phyloP scores from a whole-genome alignment of 1,140 invertebrate genomes.

The Glossosoma conforme region DNA sequence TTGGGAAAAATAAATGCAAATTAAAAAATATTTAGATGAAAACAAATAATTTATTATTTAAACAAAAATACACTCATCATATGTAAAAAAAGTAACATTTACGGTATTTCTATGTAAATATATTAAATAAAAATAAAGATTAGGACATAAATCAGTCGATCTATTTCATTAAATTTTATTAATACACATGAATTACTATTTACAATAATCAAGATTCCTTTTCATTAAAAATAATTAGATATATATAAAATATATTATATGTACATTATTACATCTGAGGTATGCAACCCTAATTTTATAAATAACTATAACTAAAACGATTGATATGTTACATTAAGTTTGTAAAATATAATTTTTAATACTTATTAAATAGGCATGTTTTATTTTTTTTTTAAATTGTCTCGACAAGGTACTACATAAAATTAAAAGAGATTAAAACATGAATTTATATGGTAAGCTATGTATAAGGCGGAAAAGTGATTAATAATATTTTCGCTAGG shows the following conservation, averaged over 20 bases:
- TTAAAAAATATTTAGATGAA: constrained; percentile 1
- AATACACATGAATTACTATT: background rate
- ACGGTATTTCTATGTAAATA: background rate
- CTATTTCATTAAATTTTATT: background rate
- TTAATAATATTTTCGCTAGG: too few relatives aligned
- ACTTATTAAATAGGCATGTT: too few relatives aligned
- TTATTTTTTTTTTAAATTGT: too few relatives aligned
- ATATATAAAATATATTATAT: too few relatives aligned
- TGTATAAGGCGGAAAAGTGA: too few relatives aligned
- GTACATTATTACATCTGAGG: background rate
- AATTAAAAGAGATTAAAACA: too few relatives aligned
- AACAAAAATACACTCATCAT: constrained; percentile 13
- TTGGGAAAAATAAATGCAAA: too few relatives aligned
- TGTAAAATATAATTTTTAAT: too few relatives aligned
- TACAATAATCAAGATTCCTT: background rate
- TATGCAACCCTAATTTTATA: background rate
- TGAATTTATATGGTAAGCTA: too few relatives aligned
- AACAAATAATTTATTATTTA: constrained; percentile 16
- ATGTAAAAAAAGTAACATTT: constrained; percentile 1
- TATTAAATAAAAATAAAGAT: background rate
- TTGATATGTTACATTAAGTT: too few relatives aligned
- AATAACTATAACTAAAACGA: background rate
- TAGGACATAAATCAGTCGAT: constrained; percentile 2
- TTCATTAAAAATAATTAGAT: too few relatives aligned
- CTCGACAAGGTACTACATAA: too few relatives aligned